Conservation (phyloP, 2,797 vertebrate species). For the Lepilemur ruficaudatus region DNA sequence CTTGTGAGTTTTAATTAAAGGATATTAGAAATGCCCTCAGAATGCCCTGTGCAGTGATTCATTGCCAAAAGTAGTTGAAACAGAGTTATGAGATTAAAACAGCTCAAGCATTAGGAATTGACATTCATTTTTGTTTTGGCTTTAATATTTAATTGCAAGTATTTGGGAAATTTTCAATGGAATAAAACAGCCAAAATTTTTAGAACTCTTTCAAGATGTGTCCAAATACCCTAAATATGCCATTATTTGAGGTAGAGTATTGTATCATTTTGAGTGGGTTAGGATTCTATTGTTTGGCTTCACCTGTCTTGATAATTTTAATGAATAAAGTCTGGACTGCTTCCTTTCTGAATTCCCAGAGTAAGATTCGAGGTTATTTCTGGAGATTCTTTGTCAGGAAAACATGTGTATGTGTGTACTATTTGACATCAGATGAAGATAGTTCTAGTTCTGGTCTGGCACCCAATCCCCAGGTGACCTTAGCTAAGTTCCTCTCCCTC, state of each 20-base stretch:
- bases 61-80: slow-evolving; percentile 43
- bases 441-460: neutral
- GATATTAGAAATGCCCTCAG: slow-evolving; percentile 58
- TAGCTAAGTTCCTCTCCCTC: neutral
- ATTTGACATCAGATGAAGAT: neutral
- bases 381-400: neutral
- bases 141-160: slow-evolving; percentile 51
- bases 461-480: neutral
- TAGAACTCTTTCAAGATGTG: neutral
- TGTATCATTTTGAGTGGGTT: neutral
- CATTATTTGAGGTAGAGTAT: neutral
- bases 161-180: slow-evolving; percentile 11
- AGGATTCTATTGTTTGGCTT: neutral
- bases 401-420: neutral
- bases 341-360: neutral
- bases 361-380: neutral
- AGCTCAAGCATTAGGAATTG: neutral
- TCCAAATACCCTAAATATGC: neutral
- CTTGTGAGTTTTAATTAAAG: slow-evolving; percentile 66
- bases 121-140: slow-evolving; percentile 33
- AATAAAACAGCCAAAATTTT: neutral
- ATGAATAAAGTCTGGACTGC: neutral
- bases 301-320: neutral
- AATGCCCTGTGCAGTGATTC: slow-evolving; percentile 19
- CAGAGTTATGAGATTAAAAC: slow-evolving; percentile 37